These are phyloP conservation scores for Anhinga rufa DNA, from an alignment of 2,113 vertebrate genomes.

Conservation along the genomic window DNA sequence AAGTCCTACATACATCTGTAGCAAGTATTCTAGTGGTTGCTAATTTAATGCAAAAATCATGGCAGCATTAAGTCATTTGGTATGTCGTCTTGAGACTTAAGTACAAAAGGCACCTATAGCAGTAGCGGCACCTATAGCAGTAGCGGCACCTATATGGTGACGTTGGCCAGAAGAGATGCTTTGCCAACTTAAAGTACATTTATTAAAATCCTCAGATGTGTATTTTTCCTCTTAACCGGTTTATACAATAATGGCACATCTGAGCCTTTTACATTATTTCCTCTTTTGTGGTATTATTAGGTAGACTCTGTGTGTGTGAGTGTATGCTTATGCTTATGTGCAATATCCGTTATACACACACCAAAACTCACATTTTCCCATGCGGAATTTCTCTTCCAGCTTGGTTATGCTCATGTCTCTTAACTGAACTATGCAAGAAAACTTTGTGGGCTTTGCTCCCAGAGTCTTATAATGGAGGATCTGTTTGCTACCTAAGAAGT, in stretches of 20 bases:
- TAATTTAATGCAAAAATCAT: background rate
- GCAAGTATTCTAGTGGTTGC: background rate
- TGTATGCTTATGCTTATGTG: accelerated
- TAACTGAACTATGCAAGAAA: background rate
- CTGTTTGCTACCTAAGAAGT: background rate
- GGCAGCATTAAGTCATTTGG: background rate
- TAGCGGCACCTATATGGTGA: background rate
- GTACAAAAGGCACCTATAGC: background rate
- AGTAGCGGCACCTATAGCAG: background rate
- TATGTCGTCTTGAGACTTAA: background rate
- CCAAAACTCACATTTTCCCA: background rate
- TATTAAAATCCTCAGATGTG: background rate
- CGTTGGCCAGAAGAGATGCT: background rate
- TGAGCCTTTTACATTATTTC: background rate
- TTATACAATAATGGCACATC: background rate
- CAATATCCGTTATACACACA: background rate
- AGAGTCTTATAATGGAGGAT: background rate
- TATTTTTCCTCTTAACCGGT: background rate
- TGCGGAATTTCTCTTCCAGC: background rate
- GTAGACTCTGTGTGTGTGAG: background rate
- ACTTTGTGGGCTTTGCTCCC: background rate
- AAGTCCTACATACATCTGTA: background rate
- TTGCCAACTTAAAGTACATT: background rate
- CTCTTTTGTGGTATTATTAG: background rate
- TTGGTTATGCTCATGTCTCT: background rate